These are phyloP conservation scores for Habropoda laboriosa DNA, from an alignment of 1,140 invertebrate species.

Conservation along the genomic window DNA sequence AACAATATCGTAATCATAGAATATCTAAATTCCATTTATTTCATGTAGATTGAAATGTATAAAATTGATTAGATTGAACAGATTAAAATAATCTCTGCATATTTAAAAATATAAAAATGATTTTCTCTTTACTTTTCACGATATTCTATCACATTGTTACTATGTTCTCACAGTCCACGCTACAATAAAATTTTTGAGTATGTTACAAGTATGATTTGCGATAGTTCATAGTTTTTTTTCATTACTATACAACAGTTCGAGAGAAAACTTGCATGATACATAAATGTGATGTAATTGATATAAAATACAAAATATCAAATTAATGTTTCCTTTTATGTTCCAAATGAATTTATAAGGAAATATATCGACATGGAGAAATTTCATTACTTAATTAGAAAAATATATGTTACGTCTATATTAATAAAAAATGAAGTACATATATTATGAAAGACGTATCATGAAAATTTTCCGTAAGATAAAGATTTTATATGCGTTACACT, in stretches of 20 bases:
- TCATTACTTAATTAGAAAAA: conserved; percentile 1
- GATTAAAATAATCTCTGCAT: conserved; percentile 34
- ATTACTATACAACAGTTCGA: conserved; percentile 34
- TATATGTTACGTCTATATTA: neutral
- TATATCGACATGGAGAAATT: neutral
- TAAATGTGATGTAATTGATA: conserved; percentile 18
- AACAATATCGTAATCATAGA: conserved; percentile 30
- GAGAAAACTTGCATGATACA: conserved; percentile 55
- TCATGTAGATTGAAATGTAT: conserved; percentile 17
- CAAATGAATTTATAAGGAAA: conserved; percentile 2
- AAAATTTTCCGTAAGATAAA: conserved; percentile 35
- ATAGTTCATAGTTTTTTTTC: conserved; percentile 13
- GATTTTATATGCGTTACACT: conserved; percentile 23
- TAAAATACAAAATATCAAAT: neutral
- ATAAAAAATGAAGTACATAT: conserved; percentile 3
- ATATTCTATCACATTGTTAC: conserved; percentile 56
- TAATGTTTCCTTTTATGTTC: neutral
- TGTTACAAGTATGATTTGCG: conserved; percentile 3
- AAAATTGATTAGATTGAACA: conserved; percentile 43
- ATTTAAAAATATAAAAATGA: conserved; percentile 55
- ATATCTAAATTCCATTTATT: conserved; percentile 26
- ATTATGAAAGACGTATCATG: conserved; percentile 28
- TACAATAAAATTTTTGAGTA: conserved; percentile 50
- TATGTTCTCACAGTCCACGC: conserved; percentile 37
- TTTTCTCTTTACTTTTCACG: conserved; percentile 29